phyloP scores from a whole-genome alignment of 2,797 vertebrate genomes.

The Myotis daubentonii region DNA sequence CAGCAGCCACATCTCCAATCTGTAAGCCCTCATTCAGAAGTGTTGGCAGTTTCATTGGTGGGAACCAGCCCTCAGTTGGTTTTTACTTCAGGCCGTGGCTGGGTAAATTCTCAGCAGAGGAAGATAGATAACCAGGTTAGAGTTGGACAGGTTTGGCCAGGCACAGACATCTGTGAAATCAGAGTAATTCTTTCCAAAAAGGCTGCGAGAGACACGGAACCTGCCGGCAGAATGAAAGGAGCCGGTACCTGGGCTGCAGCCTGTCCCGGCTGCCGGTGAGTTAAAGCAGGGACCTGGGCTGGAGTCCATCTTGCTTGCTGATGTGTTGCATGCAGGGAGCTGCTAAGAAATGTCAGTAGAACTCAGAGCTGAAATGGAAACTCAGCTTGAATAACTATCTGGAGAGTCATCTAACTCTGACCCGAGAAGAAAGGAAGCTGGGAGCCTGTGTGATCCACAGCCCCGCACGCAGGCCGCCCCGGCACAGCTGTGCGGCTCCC shows the following conservation, averaged over 20 bases:
- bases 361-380: neutral
- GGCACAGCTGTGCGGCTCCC: fast-evolving
- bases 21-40: neutral
- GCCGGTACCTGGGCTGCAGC: neutral
- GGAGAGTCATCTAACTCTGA: neutral
- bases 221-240: neutral
- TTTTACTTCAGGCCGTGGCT: neutral
- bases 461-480: fast-evolving
- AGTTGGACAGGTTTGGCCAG: neutral
- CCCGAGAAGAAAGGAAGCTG: neutral
- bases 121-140: neutral
- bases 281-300: neutral
- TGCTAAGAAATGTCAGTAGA: neutral
- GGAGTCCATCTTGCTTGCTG: neutral
- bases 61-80: neutral
- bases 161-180: neutral
- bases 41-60: neutral
- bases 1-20: neutral
- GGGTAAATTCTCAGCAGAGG: conserved; percentile 36
- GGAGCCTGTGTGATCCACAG: neutral
- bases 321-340: neutral
- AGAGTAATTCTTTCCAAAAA: neutral
- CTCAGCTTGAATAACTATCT: neutral
- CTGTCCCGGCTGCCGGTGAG: neutral
- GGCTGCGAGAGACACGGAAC: neutral